Base-by-base conservation (phyloP, 2,797 vertebrate species). In the Anas acuta region DNA sequence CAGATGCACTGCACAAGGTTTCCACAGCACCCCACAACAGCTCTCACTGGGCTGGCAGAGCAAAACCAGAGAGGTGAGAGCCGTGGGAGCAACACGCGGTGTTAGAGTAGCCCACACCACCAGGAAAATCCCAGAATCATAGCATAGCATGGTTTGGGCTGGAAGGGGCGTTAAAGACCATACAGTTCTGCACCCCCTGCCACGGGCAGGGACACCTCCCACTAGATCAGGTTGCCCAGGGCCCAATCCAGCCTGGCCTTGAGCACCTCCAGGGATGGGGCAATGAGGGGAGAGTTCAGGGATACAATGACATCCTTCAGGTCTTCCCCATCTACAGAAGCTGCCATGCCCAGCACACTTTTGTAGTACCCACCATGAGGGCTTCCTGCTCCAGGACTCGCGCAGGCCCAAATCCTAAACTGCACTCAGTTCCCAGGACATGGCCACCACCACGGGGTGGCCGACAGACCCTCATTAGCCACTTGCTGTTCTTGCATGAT, bases 241-340 rank as follows among this genome's bases (percentile, higher is more conserved):
- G 12, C 47, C 22, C 23, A 12, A 23, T 23, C 47, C 22, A 49
- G 22, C 22, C 47, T 49, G 47, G 22, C 12, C 47, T 49, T 49
- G 22, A 49, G 21, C 47, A 49, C 47, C 47, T 49, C 47, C 47
- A 49, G 47, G 47, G 47, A 23, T 15, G 58, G 66, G 54, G 43
- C 81, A 57, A 64, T 3, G 35, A 75, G 51, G 58, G 22, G 21
- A 82, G 32, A 0, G 0, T 20, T 74, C 16, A 39, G 49, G n/a
- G 49, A 28, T 43, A 61, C 19, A n/a, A 49, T n/a, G 23, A 11
- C 49, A 47, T 45, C n/a, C 14, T 66, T 30, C 6, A 32, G 18
- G 6, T 5, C 33, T 17, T 66, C 39, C 23, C 17, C 61, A 19
- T 1, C 35, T 47, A 10, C 45, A 69, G 84, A 0, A 1, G 30